These are phyloP conservation scores for Eira barbara DNA, from an alignment of 2,113 vertebrate species.

Conservation along the genomic window DNA sequence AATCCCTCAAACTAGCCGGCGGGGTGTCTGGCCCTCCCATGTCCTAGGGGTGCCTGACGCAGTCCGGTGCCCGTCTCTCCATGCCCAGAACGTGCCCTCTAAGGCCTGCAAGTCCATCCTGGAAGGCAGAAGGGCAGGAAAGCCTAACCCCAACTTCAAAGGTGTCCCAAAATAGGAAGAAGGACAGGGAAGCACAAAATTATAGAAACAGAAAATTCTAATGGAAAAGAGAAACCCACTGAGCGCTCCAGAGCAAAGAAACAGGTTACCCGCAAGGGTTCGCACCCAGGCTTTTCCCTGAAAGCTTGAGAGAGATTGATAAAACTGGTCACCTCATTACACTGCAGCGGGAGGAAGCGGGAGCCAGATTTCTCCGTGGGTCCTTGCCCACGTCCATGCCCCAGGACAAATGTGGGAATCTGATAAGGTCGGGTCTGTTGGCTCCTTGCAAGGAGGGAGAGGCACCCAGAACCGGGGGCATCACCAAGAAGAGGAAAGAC, in stretches of 20 bases:
- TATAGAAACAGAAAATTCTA: background rate
- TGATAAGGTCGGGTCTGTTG: background rate
- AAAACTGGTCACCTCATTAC: background rate
- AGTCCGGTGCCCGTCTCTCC: background rate
- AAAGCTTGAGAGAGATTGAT: background rate
- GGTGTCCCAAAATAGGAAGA: background rate
- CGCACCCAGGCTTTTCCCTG: background rate
- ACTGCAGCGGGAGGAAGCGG: background rate
- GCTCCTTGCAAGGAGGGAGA: background rate
- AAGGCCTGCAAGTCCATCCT: background rate
- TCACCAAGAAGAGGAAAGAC: background rate
- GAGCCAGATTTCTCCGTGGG: background rate
- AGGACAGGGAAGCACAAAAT: background rate
- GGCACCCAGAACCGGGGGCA: background rate
- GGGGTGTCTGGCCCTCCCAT: background rate
- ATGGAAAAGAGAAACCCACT: background rate
- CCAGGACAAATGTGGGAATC: fast-evolving
- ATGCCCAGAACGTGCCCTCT: background rate
- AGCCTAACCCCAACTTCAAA: background rate
- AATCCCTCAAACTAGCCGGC: background rate
- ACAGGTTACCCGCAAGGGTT: background rate
- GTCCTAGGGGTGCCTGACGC: background rate
- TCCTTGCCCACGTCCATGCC: background rate
- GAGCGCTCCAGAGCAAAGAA: background rate
- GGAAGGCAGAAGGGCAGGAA: background rate